Evolutionary conservation across 2,888 invertebrate species (phyloP).

Genomic region (Cheilosia scutellata): DNA sequence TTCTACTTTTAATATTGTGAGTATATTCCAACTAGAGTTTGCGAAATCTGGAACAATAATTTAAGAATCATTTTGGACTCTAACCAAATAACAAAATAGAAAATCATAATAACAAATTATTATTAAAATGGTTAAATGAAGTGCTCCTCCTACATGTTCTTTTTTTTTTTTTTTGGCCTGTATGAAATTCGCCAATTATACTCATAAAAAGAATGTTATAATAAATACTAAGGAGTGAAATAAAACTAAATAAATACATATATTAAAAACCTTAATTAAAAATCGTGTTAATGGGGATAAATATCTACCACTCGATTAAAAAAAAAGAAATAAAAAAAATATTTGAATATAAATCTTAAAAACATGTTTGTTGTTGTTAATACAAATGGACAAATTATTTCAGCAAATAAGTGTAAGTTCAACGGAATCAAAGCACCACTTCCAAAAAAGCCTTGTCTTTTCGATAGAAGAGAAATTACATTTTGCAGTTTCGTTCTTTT

Average conservation of each 20-base stretch:
- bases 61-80: constrained; percentile 46
- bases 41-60: constrained; percentile 50
- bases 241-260: constrained; percentile 61
- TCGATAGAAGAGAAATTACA: no score
- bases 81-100: constrained; percentile 55
- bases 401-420: no score
- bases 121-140: constrained; percentile 44
- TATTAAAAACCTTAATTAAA: constrained; percentile 47
- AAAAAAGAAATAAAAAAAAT: constrained; percentile 66
- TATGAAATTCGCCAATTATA: constrained; percentile 26
- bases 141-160: constrained; percentile 39
- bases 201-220: constrained; percentile 34
- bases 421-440: no score
- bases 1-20: constrained; percentile 68
- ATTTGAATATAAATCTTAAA: constrained; percentile 19
- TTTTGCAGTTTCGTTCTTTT: no score
- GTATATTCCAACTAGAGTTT: constrained; percentile 52
- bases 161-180: constrained; percentile 36
- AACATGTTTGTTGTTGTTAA: background rate
- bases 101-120: constrained; percentile 36
- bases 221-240: constrained; percentile 49
- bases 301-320: constrained; percentile 74
- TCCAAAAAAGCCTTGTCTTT: no score
- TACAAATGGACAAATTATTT: background rate
- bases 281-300: constrained; percentile 48